These are phyloP conservation scores for Lepidostoma basale DNA, from an alignment of 1,140 invertebrate genomes.

Conservation along the genomic window DNA sequence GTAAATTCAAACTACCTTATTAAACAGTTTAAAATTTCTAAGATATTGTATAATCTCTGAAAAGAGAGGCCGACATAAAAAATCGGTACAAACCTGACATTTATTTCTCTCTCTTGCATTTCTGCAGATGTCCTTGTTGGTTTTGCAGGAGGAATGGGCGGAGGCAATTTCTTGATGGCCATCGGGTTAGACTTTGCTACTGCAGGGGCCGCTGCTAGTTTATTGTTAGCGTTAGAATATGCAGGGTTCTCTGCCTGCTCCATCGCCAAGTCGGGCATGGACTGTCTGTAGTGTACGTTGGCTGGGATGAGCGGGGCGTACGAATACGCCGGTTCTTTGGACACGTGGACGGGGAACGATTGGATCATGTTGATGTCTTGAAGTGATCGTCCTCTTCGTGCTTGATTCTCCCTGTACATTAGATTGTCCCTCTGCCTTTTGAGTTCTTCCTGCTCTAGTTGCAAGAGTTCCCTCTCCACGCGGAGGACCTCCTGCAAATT, in stretches of 20 bases:
- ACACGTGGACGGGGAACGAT: slow-evolving; percentile 49
- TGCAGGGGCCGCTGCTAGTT: slow-evolving; percentile 26
- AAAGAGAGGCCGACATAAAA: not conserved
- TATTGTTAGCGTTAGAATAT: slow-evolving; percentile 9
- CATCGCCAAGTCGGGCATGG: slow-evolving; percentile 69
- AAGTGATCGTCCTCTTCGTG: slow-evolving; percentile 63
- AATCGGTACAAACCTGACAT: slow-evolving; percentile 53
- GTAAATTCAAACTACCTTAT: too few species aligned
- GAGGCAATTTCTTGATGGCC: slow-evolving; percentile 50
- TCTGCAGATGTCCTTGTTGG: slow-evolving; percentile 54
- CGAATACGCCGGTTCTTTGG: slow-evolving; percentile 48
- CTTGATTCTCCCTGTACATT: slow-evolving; percentile 66
- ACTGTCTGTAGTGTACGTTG: slow-evolving; percentile 66
- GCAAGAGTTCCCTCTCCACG: slow-evolving; percentile 76
- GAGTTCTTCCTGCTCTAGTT: slow-evolving; percentile 78
- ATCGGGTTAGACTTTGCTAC: slow-evolving; percentile 51
- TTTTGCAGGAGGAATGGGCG: slow-evolving; percentile 61
- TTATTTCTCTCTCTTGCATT: slow-evolving; percentile 57
- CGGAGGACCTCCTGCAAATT: slow-evolving; percentile 69
- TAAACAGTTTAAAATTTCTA: too few species aligned
- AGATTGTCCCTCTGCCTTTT: slow-evolving; percentile 74
- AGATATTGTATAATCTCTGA: too few species aligned
- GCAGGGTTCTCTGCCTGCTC: slow-evolving; percentile 57
- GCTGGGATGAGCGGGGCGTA: slow-evolving; percentile 44
- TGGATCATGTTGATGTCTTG: slow-evolving; percentile 63